Conservation (phyloP, 2,888 invertebrate genomes). For the Ectobius pallidus region DNA sequence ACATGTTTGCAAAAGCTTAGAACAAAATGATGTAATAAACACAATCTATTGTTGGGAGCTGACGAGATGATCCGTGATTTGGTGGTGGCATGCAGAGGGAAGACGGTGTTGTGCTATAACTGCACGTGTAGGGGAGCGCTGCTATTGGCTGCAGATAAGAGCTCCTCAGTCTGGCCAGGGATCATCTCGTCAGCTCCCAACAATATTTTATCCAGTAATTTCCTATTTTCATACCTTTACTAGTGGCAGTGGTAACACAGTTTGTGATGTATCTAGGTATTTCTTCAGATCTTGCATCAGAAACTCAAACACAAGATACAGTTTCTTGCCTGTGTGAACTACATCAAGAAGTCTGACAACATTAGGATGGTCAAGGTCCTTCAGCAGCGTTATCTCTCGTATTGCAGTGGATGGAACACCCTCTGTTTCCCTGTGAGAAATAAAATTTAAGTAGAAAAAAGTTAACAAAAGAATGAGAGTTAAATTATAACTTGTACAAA, state of each 20-base stretch:
- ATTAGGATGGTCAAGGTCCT: constrained; percentile 87
- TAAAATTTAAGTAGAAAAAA: constrained; percentile 11
- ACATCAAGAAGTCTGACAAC: constrained; percentile 92
- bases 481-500: not conserved
- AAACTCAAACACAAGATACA: constrained; percentile 95
- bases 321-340: constrained; percentile 80
- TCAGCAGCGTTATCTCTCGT: constrained; percentile 92
- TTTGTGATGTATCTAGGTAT: constrained; percentile 75
- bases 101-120: no score
- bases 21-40: no score
- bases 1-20: no score
- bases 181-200: no score
- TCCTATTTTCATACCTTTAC: constrained; percentile 67
- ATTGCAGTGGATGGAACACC: constrained; percentile 98
- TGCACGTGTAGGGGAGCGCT: no score
- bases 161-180: no score
- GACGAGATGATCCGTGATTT: no score
- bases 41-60: no score
- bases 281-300: constrained; percentile 92
- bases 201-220: no score
- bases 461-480: not conserved
- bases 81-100: no score
- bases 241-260: constrained; percentile 65
- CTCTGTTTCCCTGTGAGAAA: constrained; percentile 79
- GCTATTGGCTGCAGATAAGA: no score